Evolutionary conservation across 2,888 invertebrate species (phyloP), one percentile per base, ranked within the genome.

Genomic region (Drosophila anomalata): DNA sequence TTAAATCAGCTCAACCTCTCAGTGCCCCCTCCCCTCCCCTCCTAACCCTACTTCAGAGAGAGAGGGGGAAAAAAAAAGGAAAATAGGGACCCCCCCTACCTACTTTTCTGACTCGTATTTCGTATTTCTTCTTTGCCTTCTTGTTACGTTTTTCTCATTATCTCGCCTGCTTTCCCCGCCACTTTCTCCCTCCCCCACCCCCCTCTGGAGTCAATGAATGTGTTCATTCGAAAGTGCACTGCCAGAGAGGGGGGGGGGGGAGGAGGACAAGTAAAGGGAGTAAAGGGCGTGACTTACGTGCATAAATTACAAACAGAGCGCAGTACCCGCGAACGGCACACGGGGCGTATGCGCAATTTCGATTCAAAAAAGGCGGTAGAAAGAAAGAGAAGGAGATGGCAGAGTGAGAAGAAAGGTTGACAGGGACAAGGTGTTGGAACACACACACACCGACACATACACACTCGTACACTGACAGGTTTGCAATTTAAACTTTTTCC

Each of bases 91-190:
- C 41, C 2, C 41, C 52, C 56, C 26, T 29, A 9, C 9, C 29
- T 29, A 29, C 29, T 29, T 29, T 29, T 9, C 29, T 44, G 33
- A 53, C 48, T 66, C 58, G 78, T 50, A 62, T 59, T 75, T 63
- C 48, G 71, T 48, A 61, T 59, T 71, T 65, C 48, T 62, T 59
- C 66, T 61, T 42, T 56, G 54, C 59, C 44, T 51, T 66, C 66
- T 62, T 60, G 74, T 69, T 68, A 66, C 61, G 58, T 59, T 84
- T 81, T 80, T 73, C 81, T 87, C 87, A 81, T 81, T 87, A 81
- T 76, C 76, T 70, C 33, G 44, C 61, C 48, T 48, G 56, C 75
- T 65, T 78, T 80, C 72, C 71, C 63, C 67, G 62, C 60, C 65
- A 66, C 75, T 29, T 56, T 20, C 36, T 50, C 31, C 50, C 48